Evolutionary conservation across 1,140 invertebrate species (phyloP), one percentile per base, ranked within the genome.

Genomic region (Matsumurasca onukii): DNA sequence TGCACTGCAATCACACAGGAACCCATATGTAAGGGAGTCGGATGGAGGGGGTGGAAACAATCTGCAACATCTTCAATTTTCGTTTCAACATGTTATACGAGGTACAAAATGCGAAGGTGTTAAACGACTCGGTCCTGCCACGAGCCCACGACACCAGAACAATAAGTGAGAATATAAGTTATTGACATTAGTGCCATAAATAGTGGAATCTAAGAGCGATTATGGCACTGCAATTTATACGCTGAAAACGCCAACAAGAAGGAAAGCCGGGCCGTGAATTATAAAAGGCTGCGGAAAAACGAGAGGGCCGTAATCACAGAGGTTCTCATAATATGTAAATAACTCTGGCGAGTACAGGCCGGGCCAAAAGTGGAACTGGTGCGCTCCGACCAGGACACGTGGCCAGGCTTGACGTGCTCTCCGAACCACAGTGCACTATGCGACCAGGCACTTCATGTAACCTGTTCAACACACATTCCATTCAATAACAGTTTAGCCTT

Each of bases 251-350:
- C 61, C 61, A 63, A 63, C 61, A 63, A 45, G 62, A 39, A 45
- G 62, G 62, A 65, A 65, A 65, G 34, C 39, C 17, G 62, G 62
- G 34, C 48, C 62, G 25, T 65, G 62, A 65, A 65, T 65, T 65
- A 65, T 65, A 65, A 65, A 65, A 65, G 31, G 62, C 62, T 65
- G 39, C 62, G 62, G 62, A 65, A 65, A 65, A 65, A 65, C 48
- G 62, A 65, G 62, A 31, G 34, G 31, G 31, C 62, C 31, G 62
- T 65, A 65, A 65, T 65, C 62, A 65, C 62, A 65, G 62, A 65
- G 34, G 34, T 65, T 45, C 62, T 65, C 62, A 65, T 65, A 65
- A 65, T 65, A 65, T 65, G 62, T 65, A 65, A 65, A 65, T 65
- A 65, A 45, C 62, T 65, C 67, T 63, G 59, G 55, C 55, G 59